These are phyloP conservation scores for Platycheirus albimanus DNA, from an alignment of 2,888 invertebrate species.

Conservation along the genomic window DNA sequence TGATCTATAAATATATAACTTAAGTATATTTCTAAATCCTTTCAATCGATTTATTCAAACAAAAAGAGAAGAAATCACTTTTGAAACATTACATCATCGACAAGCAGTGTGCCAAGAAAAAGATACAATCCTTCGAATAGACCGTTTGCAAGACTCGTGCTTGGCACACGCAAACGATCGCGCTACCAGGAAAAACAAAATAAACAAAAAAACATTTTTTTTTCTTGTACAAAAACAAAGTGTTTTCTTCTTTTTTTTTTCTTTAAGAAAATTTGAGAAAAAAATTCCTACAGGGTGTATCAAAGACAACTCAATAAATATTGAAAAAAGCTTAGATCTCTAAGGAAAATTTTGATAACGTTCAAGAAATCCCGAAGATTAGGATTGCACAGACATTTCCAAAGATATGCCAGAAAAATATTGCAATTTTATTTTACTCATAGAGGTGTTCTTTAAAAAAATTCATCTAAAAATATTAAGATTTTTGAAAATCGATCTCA, in stretches of 20 bases:
- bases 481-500: too few relatives aligned
- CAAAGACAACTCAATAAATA: too few relatives aligned
- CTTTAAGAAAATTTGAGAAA: background rate
- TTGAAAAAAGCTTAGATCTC: too few relatives aligned
- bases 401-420: too few relatives aligned
- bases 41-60: slow-evolving; percentile 14
- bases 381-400: too few relatives aligned
- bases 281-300: background rate
- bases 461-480: too few relatives aligned
- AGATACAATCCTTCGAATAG: slow-evolving; percentile 42
- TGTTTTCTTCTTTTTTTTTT: slow-evolving; percentile 8
- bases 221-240: background rate
- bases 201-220: slow-evolving; percentile 36
- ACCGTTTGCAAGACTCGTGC: slow-evolving; percentile 44
- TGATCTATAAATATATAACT: too few relatives aligned
- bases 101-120: slow-evolving; percentile 60
- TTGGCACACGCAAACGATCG: slow-evolving; percentile 53
- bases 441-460: too few relatives aligned
- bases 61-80: slow-evolving; percentile 10
- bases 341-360: too few relatives aligned
- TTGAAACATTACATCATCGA: slow-evolving; percentile 53
- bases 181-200: slow-evolving; percentile 32
- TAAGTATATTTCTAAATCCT: too few relatives aligned
- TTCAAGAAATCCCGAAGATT: too few relatives aligned
- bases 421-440: too few relatives aligned